These are phyloP conservation scores for Drosophila meridionalis DNA, from an alignment of 2,888 invertebrate genomes.

Conservation along the genomic window DNA sequence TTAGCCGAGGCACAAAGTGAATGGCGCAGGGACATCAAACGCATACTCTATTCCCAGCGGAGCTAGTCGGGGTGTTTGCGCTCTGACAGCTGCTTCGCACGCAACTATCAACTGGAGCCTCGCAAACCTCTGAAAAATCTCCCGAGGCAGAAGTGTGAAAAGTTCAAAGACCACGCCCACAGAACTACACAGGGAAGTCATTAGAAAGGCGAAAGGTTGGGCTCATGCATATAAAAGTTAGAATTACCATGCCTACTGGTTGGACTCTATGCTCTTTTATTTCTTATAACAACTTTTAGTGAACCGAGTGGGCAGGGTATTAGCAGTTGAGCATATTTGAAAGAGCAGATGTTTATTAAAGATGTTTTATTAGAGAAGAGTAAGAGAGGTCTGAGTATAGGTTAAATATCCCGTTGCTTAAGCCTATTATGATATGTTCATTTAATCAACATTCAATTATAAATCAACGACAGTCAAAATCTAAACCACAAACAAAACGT, in stretches of 20 bases:
- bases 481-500: no score
- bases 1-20: constrained; percentile 18
- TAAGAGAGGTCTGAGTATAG: no score
- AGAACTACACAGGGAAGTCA: neutral
- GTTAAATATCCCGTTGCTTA: no score
- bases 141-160: neutral
- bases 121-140: neutral
- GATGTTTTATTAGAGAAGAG: no score
- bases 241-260: neutral
- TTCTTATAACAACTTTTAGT: neutral
- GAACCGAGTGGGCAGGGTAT: neutral
- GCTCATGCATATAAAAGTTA: no score
- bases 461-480: neutral
- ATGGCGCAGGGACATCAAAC: constrained; percentile 15
- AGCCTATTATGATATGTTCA: no score
- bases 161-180: neutral
- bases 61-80: neutral
- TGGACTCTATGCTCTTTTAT: neutral
- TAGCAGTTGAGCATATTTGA: neutral
- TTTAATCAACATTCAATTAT: no score
- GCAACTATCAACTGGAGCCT: neutral
- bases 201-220: neutral
- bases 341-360: no score
- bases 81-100: neutral
- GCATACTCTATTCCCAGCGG: neutral